Percentiles rank a stretch among this genome's conserved stretches.
These are phyloP conservation scores for Scaeva pyrastri DNA, from an alignment of 2,888 invertebrate genomes.

Conservation along the genomic window DNA sequence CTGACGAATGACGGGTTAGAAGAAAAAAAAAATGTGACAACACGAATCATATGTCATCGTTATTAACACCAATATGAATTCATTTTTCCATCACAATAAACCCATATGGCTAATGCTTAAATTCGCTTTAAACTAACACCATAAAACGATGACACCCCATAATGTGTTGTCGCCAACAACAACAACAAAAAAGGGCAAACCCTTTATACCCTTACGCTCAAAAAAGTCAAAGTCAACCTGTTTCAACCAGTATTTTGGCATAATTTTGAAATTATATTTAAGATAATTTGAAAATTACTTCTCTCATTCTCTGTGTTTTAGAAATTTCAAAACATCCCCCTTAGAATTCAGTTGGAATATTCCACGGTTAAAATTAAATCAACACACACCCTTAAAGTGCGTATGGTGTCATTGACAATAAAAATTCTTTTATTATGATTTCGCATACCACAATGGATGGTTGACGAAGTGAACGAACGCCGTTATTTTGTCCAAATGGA, in stretches of 20 bases:
- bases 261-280: constrained; percentile 75
- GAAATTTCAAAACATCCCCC: constrained; percentile 20
- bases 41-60: constrained; percentile 84
- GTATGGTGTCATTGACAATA: constrained; percentile 54
- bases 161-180: background rate
- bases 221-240: constrained; percentile 81
- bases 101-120: constrained; percentile 80
- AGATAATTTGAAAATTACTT: constrained; percentile 83
- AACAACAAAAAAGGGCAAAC: background rate
- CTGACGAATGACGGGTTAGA: background rate
- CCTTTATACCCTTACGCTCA: background rate
- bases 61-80: constrained; percentile 84
- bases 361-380: constrained; percentile 62
- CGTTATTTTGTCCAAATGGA: constrained; percentile 69
- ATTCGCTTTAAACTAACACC: constrained; percentile 66
- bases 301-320: constrained; percentile 9
- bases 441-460: constrained; percentile 75
- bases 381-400: constrained; percentile 45
- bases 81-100: constrained; percentile 81
- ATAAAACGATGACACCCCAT: constrained; percentile 1
- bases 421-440: constrained; percentile 75
- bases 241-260: constrained; percentile 60
- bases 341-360: background rate
- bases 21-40: constrained; percentile 79
- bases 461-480: constrained; percentile 35